Evolutionary conservation across 1,140 invertebrate genomes (phyloP), one percentile per base, ranked within the genome.

Genomic region (Drosophila virilis): DNA sequence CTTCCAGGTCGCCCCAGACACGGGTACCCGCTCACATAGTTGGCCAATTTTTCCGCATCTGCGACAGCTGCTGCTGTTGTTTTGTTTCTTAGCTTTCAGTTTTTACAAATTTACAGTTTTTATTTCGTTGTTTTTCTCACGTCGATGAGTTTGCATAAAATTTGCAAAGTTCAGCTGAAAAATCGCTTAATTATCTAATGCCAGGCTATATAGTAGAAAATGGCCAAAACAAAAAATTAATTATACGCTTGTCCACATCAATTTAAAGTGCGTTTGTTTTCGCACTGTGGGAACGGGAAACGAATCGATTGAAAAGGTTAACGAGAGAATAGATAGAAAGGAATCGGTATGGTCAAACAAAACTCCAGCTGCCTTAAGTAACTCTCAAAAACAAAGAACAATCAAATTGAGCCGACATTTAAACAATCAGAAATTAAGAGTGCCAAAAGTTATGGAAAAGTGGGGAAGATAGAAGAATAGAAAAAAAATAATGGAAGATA

Each of bases 11-110:
- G 80, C 60, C 72, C 9, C 40, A 28, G 22, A 45, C 45, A 17
- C 28, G 22, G 17, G 38, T 38, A 50, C 68, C 50, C 60, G 43
- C 52, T 52, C 52, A 45, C 43, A 42, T n/a, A 42, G 77, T 76
- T 86, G 81, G 84, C 66, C 80, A 73, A 79, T 78, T 88, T 90
- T 88, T 88, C 84, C 84, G 84, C 84, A 90, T 90, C 73, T 78
- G 54, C 15, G 17, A 28, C 35, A 35, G 35, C 40, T 35, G 43
- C 43, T 32, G 43, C 17, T 32, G 35, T 28, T 22, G 1, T 46
- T 46, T 10, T 45, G 6, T 45, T 15, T 12, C 40, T 48, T 58
- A 28, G 48, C 35, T 69, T 74, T 74, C 42, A 32, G 45, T 74
- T 59, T 28, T 71, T 74, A 50, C 40, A 61, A 54, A 40, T 67